Evolutionary conservation across 2,888 invertebrate species (phyloP), one percentile per base, ranked within the genome.

Genomic region (Xanthostigma xanthostigma): DNA sequence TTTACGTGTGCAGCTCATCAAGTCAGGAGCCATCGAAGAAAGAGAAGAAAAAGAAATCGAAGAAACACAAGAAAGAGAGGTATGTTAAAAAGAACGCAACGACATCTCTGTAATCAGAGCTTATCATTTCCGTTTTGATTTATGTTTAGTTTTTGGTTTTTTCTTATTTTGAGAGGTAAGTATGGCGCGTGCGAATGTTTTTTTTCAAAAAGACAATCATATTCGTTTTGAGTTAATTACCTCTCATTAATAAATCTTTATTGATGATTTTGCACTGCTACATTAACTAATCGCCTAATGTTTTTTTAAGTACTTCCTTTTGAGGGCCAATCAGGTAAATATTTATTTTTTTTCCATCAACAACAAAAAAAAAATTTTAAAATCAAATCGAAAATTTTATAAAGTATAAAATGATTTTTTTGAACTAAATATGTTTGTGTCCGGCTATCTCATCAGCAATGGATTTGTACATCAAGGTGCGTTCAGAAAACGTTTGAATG

Each of bases 41-140:
- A 61, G 71, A 79, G 53, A 85, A 84, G 70, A 85, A 84, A 75
- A 86, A 84, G 70, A 85, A 83, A 64, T 77, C 81, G 0, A 85
- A 84, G 66, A 82, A 79, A 67, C 77, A 77, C 62, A 82, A 82
- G 65, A 81, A 78, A 66, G 81, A 81, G 57, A 81, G 79, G 83
- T 82, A 71, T 72, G 75, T 74, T 52, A 49, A 49, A 44, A 49
- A 10, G 46, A 49, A 40, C 14, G 35, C 27, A 27, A 27, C 27
- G 27, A 6, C 27, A 6, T 27, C 27, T 27, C 27, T 27, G 27
- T 27, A 27, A 27, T 27, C 27, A 27, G 27, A 27, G 27, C 27
- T 27, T 27, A 27, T 27, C 27, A 27, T 27, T 27, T 27, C 27
- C 27, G 27, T 27, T 27, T 27, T 27, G 27, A 27, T 27, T 27